Conservation (phyloP, 2,113 vertebrate species). For the Potamarius usumacintae region DNA sequence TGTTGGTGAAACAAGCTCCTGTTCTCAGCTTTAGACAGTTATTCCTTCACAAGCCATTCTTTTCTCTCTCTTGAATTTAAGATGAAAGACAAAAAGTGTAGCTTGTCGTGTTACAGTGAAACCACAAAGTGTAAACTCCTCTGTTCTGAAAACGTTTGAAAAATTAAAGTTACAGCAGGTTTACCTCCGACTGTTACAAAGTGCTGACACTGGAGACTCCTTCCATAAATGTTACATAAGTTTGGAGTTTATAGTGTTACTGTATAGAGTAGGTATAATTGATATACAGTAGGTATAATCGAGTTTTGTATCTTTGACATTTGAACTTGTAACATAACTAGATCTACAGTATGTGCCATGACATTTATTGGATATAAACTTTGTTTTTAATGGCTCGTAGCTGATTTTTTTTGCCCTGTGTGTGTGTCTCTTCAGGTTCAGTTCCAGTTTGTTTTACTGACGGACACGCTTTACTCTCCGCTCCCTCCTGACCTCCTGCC, state of each 20-base stretch:
- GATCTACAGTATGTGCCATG: neutral
- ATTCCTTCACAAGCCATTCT: no score
- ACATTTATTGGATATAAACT: neutral
- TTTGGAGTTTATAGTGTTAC: neutral
- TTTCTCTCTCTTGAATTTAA: neutral
- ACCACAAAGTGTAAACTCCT: neutral
- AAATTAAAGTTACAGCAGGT: neutral
- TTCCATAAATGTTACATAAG: neutral
- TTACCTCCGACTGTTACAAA: neutral
- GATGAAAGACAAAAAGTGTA: neutral
- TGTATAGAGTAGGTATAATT: no score
- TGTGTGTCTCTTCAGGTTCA: conserved; percentile 79
- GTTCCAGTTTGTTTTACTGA: conserved; percentile 97
- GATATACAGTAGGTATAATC: no score
- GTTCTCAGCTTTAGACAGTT: neutral
- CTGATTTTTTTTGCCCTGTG: neutral
- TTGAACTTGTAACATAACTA: neutral
- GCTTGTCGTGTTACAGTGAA: neutral
- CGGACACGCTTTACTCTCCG: conserved; percentile 93
- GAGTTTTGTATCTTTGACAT: neutral
- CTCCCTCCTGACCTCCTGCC: conserved; percentile 92
- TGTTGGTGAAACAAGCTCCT: neutral
- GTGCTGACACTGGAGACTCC: neutral
- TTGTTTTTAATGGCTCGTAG: neutral
- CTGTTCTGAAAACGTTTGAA: neutral